Conservation (phyloP, 2,888 invertebrate genomes). For the Caenorhabditis sp. region DNA sequence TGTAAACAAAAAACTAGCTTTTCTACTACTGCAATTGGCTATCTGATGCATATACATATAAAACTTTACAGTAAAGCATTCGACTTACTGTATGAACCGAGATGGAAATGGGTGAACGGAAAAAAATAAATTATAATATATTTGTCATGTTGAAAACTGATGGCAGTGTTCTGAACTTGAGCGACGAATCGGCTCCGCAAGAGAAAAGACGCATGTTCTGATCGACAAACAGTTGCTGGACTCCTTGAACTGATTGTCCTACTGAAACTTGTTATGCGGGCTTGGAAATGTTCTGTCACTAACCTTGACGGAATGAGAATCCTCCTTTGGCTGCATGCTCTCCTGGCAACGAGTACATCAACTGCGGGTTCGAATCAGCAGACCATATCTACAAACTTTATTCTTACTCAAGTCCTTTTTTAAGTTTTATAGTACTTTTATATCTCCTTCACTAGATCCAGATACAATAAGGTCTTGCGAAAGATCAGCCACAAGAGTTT, state of each 20-base stretch:
- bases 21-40: no score
- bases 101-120: neutral
- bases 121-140: conserved; percentile 32
- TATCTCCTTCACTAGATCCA: conserved; percentile 84
- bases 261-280: no score
- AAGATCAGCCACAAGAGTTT: conserved; percentile 94
- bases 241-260: conserved; percentile 81
- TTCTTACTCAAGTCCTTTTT: neutral
- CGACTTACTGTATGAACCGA: no score
- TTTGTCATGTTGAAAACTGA: conserved; percentile 62
- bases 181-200: conserved; percentile 91
- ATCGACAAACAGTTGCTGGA: conserved; percentile 94
- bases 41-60: no score
- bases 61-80: no score
- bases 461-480: conserved; percentile 96
- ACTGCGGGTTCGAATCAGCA: conserved; percentile 87
- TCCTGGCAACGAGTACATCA: conserved; percentile 90
- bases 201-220: conserved; percentile 92
- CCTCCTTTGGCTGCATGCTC: conserved; percentile 93
- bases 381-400: conserved; percentile 93
- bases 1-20: no score
- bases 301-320: conserved; percentile 90
- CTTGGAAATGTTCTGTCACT: no score
- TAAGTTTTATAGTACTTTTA: conserved; percentile 80
- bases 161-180: conserved; percentile 63